These are phyloP conservation scores for Etheostoma cragini DNA, from an alignment of 2,113 vertebrate species.

Conservation along the genomic window DNA sequence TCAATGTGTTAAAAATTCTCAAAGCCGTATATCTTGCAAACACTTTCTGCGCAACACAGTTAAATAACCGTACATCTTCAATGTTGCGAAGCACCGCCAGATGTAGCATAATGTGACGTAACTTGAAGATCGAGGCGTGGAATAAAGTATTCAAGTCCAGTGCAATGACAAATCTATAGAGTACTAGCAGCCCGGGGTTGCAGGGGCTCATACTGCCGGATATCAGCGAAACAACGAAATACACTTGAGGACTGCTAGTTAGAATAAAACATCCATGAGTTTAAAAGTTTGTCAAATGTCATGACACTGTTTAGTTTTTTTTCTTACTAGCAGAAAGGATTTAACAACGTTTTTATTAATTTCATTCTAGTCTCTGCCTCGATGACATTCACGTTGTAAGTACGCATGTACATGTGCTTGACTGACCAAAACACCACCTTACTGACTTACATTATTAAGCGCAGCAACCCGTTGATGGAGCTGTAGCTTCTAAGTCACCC, in stretches of 20 bases:
- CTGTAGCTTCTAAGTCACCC: no score
- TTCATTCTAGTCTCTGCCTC: no score
- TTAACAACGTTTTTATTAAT: no score
- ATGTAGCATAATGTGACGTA: background rate
- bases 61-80: background rate
- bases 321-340: background rate
- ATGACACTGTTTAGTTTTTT: background rate
- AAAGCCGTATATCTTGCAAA: background rate
- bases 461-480: no score
- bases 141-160: background rate
- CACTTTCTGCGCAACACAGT: background rate
- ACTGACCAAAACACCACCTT: background rate
- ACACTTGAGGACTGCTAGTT: background rate
- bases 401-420: slow-evolving; percentile 1
- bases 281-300: no score
- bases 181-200: no score
- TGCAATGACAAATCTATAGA: background rate
- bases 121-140: no score
- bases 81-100: background rate
- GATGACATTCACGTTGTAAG: no score
- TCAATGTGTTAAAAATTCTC: background rate
- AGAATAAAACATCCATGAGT: no score
- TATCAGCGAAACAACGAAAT: background rate
- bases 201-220: background rate
- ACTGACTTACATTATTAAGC: no score